These are phyloP conservation scores for Chaenogobius annularis DNA, from an alignment of 2,113 vertebrate genomes.

Conservation along the genomic window DNA sequence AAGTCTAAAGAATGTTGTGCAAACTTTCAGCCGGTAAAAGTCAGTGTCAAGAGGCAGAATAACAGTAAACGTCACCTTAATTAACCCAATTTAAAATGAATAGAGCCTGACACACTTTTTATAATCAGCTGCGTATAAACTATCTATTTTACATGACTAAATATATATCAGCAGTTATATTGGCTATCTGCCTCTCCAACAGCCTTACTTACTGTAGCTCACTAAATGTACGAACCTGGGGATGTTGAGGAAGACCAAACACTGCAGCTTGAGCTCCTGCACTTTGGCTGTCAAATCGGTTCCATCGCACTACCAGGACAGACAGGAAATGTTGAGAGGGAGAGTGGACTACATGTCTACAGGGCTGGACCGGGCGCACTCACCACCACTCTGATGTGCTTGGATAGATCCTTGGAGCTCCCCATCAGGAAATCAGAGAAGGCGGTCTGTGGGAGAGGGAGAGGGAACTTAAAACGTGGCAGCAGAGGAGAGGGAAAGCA, in stretches of 20 bases:
- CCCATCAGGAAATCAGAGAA: slow-evolving; percentile 92
- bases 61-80: too few species aligned
- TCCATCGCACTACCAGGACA: slow-evolving; percentile 83
- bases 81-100: too few species aligned
- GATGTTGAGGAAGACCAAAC: slow-evolving; percentile 94
- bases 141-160: too few species aligned
- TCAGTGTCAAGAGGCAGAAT: too few species aligned
- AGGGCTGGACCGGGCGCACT: slow-evolving; percentile 52
- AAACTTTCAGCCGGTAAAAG: too few species aligned
- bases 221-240: slow-evolving; percentile 80
- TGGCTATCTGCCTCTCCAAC: too few species aligned
- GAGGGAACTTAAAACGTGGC: slow-evolving; percentile 1
- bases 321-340: not conserved
- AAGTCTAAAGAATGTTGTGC: too few species aligned
- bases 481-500: not conserved
- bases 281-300: slow-evolving; percentile 91
- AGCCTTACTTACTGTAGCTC: not conserved
- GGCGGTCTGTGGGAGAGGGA: slow-evolving; percentile 79
- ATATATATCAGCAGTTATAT: too few species aligned
- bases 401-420: slow-evolving; percentile 92
- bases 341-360: not conserved
- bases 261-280: slow-evolving; percentile 93
- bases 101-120: too few species aligned
- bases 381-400: slow-evolving; percentile 91
- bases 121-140: too few species aligned